Base-by-base conservation (phyloP, 2,797 vertebrate genomes). In the Rhyacichthys aspro region DNA sequence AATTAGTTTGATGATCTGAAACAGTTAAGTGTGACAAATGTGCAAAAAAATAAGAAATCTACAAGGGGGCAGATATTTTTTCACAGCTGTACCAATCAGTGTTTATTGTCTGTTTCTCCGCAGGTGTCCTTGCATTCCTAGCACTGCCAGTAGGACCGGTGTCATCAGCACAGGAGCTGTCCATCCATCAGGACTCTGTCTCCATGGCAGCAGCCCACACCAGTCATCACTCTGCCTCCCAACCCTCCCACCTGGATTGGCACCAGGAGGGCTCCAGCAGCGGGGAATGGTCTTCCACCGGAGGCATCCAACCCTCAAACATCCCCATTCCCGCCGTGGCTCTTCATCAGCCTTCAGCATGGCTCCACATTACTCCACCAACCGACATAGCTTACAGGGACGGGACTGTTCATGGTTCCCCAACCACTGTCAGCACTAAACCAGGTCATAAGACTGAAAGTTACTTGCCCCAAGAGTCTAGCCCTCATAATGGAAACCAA, bases 41-140 rank as follows among this genome's bases (percentile, higher is more conserved):
- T n/a, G n/a, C n/a, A n/a, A n/a, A n/a, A n/a, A n/a, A n/a, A n/a
- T n/a, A n/a, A n/a, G n/a, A n/a, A n/a, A n/a, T n/a, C n/a, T n/a
- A n/a, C n/a, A n/a, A n/a, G n/a, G n/a, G n/a, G n/a, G n/a, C n/a
- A n/a, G n/a, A n/a, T n/a, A n/a, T n/a, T n/a, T n/a, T n/a, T n/a
- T n/a, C n/a, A n/a, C n/a, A n/a, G n/a, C n/a, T n/a, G n/a, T n/a
- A n/a, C n/a, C n/a, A 28, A 15, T 23, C 2, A 10, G 11, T 36
- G 15, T 50, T 7, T 11, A 12, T 41, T 18, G 10, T 55, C 12
- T 43, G 23, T 65, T 53, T 73, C 0, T 63, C 62, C 60, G 16
- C 72, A 99, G 98, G 94, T 94, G 91, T 96, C 91, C 91, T 99
- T 89, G 91, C 94, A 85, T 93, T 95, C 91, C 93, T 96, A 93